Evolutionary conservation across 2,888 invertebrate species (phyloP).

Genomic region (Elmis aenea): DNA sequence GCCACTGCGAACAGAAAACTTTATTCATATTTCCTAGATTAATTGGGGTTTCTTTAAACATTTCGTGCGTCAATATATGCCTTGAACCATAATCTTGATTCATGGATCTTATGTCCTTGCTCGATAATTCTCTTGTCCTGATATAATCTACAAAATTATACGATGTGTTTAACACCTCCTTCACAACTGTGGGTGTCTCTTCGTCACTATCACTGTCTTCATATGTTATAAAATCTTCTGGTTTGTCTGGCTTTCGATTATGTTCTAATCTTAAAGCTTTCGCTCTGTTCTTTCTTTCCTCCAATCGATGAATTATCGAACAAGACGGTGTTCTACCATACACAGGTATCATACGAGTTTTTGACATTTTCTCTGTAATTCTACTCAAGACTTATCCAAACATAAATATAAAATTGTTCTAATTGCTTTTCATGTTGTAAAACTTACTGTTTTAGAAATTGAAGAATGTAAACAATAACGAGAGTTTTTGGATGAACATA

Average conservation of each 20-base stretch:
- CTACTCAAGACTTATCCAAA: no score
- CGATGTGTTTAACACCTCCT: slow-evolving; percentile 69
- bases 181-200: slow-evolving; percentile 68
- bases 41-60: slow-evolving; percentile 80
- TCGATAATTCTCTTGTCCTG: slow-evolving; percentile 68
- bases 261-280: slow-evolving; percentile 58
- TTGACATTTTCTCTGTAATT: slow-evolving; percentile 63
- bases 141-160: slow-evolving; percentile 85
- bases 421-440: no score
- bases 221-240: slow-evolving; percentile 85
- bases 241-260: slow-evolving; percentile 77
- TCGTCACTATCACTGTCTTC: slow-evolving; percentile 86
- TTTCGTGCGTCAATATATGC: slow-evolving; percentile 84
- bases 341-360: slow-evolving; percentile 64
- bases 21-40: slow-evolving; percentile 83
- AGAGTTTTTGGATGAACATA: no score
- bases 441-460: no score
- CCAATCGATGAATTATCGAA: slow-evolving; percentile 64
- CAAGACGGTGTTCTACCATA: slow-evolving; percentile 77
- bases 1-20: slow-evolving; percentile 94
- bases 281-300: slow-evolving; percentile 66
- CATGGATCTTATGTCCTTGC: slow-evolving; percentile 65
- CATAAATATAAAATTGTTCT: no score
- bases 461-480: no score
- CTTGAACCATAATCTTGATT: slow-evolving; percentile 77